Base-by-base conservation (phyloP, 2,797 vertebrate genomes). In the Tenualosa ilisha region DNA sequence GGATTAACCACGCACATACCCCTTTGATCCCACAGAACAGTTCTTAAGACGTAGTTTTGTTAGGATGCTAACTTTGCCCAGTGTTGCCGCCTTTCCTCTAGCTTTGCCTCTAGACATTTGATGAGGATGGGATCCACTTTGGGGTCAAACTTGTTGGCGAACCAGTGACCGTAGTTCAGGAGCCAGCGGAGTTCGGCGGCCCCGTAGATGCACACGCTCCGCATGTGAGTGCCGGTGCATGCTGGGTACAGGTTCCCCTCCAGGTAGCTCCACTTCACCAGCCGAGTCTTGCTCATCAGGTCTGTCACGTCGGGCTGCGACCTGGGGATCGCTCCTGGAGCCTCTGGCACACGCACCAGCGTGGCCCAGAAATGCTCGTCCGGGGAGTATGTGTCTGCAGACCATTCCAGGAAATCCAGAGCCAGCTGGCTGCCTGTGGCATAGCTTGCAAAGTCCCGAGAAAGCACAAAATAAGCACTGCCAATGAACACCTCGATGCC, bases 291-390 rank as follows among this genome's bases (percentile, higher is more conserved):
- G 90, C 97, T 98, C 87, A 95, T 94, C n/a, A 98, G 89, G 86
- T 99, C 97, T 9, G 96, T 96, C 40, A 98, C 88, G n/a, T 98
- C 97, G 0, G 93, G 90, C 22, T 94, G 90, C 0, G 94, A 91
- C 83, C 94, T 93, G 72, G 93, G 90, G 84, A 98, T 89, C 88
- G 94, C 95, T 1, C 97, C 97, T 1, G 98, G 97, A 0, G 95
- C 92, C 0, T 96, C 97, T 0, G 97, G 97, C 0, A 98, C 86
- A 65, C 97, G 94, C 68, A 94, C 94, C 56, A 98, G 92, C 0
- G 96, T 96, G 72, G 98, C 98, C 98, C 97, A 99, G 88, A 97
- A 98, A 89, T 98, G 97, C 87, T 99, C 97, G 85, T 99, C 98
- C 0, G 97, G 98, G 2, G 97, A 98, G 91, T 97, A 98, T 0